Percentiles rank a stretch among this genome's conserved stretches.
Conservation (phyloP, 2,888 invertebrate species). For the Leuctra nigra region DNA sequence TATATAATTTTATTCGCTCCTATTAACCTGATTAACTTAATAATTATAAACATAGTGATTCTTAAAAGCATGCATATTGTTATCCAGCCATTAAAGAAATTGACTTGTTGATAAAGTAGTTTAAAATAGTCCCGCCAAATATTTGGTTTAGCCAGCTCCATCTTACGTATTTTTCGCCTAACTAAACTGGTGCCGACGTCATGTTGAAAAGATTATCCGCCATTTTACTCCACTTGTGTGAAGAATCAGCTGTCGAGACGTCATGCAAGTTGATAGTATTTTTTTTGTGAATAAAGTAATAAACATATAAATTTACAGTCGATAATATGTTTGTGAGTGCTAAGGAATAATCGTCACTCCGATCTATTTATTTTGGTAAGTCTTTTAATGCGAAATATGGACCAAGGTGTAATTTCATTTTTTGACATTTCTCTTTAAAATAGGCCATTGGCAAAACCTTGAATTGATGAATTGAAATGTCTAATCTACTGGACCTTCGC, state of each 20-base stretch:
- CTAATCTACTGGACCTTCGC: too few species aligned
- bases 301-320: slow-evolving; percentile 7
- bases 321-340: slow-evolving; percentile 10
- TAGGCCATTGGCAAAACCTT: slow-evolving; percentile 14
- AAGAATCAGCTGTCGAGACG: slow-evolving; percentile 31
- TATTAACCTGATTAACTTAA: too few species aligned
- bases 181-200: slow-evolving; percentile 27
- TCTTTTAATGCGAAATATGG: neutral
- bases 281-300: neutral
- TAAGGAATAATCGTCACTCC: neutral
- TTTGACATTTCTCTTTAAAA: neutral
- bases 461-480: too few species aligned
- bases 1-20: too few species aligned
- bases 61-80: too few species aligned
- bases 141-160: too few species aligned
- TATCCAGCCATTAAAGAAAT: too few species aligned
- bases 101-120: neutral
- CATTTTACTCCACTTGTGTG: slow-evolving; percentile 26
- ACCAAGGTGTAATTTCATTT: neutral
- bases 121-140: slow-evolving; percentile 13
- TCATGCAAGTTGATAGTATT: slow-evolving; percentile 21
- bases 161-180: too few species aligned
- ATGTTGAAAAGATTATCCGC: slow-evolving; percentile 23
- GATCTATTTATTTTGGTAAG: slow-evolving; percentile 2
- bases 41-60: too few species aligned